These are phyloP conservation scores for Sebastes wilsoni DNA, from an alignment of 2,797 vertebrate species.

Conservation along the genomic window DNA sequence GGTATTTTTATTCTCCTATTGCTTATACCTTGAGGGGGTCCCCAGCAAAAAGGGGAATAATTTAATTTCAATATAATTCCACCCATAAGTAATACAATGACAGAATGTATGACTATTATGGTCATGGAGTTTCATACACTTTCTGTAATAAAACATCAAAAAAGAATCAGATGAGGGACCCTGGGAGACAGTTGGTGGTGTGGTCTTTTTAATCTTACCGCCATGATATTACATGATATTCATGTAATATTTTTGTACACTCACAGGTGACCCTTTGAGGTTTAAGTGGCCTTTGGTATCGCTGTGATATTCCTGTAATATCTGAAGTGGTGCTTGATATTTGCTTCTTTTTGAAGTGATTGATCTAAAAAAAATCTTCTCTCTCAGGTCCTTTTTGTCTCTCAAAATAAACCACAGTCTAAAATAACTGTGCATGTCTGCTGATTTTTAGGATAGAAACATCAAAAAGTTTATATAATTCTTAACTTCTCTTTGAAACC, in stretches of 20 bases:
- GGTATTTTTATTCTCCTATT: not conserved
- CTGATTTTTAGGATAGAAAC: not conserved
- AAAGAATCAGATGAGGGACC: no score
- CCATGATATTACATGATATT: not conserved
- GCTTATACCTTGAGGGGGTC: no score
- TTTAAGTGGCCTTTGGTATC: not conserved
- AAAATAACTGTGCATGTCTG: not conserved
- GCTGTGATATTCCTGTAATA: not conserved
- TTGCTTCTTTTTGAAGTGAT: not conserved
- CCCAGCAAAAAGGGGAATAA: no score
- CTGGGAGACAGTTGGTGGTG: not conserved
- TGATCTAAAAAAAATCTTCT: not conserved
- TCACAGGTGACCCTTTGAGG: not conserved
- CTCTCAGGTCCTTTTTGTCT: not conserved
- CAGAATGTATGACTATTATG: no score
- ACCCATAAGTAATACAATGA: no score
- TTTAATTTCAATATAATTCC: no score
- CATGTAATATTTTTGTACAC: not conserved
- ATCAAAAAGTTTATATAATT: not conserved
- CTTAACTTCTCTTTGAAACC: slow-evolving; percentile 3
- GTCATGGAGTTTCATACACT: no score
- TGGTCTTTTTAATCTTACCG: not conserved
- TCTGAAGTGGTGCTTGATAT: not conserved
- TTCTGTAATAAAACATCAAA: no score
- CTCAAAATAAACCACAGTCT: slow-evolving; percentile 11